phyloP scores from a whole-genome alignment of 2,113 vertebrate genomes.

The Ameiurus melas region DNA sequence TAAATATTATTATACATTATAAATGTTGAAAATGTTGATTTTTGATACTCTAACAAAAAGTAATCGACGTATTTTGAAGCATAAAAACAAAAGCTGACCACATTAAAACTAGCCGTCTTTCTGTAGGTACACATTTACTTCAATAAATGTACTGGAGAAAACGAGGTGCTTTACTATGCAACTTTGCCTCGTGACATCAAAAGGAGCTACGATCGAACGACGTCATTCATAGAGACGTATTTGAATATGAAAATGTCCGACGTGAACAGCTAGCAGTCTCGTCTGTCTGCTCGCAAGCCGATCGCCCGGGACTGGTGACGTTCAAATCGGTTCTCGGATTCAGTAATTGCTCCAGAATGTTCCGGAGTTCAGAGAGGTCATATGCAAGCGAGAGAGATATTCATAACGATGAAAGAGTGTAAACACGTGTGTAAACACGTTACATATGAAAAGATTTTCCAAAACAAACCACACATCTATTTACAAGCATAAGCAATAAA shows the following conservation, averaged over 20 bases:
- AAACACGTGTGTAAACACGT: neutral
- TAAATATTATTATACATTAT: neutral
- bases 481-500: neutral
- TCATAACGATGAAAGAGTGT: neutral
- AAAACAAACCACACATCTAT: neutral
- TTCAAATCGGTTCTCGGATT: neutral
- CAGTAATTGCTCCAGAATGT: neutral
- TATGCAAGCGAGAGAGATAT: neutral
- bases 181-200: neutral
- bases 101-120: neutral
- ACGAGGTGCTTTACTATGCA: neutral
- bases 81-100: neutral
- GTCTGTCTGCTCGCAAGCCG: neutral
- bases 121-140: neutral
- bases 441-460: neutral
- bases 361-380: neutral
- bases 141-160: neutral
- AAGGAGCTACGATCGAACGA: neutral
- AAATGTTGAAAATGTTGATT: neutral
- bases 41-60: neutral
- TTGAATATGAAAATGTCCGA: neutral
- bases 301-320: neutral
- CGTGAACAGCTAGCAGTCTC: neutral
- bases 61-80: neutral
- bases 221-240: neutral